Percentiles rank a stretch among this genome's conserved stretches.
Conservation (phyloP, 2,888 invertebrate species). For the Aphidius colemani region DNA sequence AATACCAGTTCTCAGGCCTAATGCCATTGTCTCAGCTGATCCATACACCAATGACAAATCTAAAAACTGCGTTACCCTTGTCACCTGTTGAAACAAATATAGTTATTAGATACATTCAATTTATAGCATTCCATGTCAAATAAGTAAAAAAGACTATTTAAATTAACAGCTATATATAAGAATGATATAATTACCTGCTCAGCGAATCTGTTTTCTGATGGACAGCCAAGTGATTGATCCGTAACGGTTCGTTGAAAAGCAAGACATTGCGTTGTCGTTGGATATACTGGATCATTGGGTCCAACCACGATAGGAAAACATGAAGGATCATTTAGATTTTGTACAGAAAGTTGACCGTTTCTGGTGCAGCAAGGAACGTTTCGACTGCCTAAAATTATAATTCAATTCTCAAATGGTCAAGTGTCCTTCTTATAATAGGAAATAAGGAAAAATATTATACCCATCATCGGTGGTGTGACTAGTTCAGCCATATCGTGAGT, state of each 20-base stretch:
- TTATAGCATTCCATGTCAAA: not conserved
- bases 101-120: not conserved
- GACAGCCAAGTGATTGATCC: conserved; percentile 69
- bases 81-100: conserved; percentile 60
- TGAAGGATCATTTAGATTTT: conserved; percentile 68
- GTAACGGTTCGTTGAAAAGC: conserved; percentile 75
- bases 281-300: conserved; percentile 72
- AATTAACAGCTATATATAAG: too few species aligned
- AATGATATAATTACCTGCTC: conserved; percentile 67
- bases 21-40: conserved; percentile 69
- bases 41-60: conserved; percentile 85
- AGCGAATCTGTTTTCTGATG: conserved; percentile 64
- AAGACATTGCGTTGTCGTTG: conserved; percentile 67
- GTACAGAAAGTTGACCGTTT: conserved; percentile 63
- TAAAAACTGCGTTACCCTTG: conserved; percentile 73
- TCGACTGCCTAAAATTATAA: conserved; percentile 12
- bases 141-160: not conserved
- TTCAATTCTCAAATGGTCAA: conserved; percentile 1
- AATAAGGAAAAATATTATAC: conserved; percentile 66
- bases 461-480: conserved; percentile 74
- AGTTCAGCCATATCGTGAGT: conserved; percentile 81
- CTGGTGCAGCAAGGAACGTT: conserved; percentile 65
- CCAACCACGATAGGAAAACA: conserved; percentile 78
- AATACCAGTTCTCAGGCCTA: conserved; percentile 69
- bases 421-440: too few species aligned